Evolutionary conservation across 2,113 vertebrate species (phyloP).

Genomic region (Mus musculus): GRCm39 chr8:93868001-93868500

Average conservation of each 20-base stretch:
- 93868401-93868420: neutral
- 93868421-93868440: neutral
- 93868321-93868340: neutral
- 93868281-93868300: neutral
- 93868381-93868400: neutral
- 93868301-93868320: rapidly evolving
- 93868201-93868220: neutral
- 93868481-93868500: neutral
- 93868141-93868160: rapidly evolving
- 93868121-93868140: rapidly evolving
- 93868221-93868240: neutral
- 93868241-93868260: no score
- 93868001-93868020: slow-evolving; percentile 60
- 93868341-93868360: neutral
- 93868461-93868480: neutral
- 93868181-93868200: rapidly evolving
- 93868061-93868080: slow-evolving; percentile 47
- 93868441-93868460: neutral
- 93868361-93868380: neutral
- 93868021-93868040: slow-evolving; percentile 65
- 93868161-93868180: rapidly evolving
- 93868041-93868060: slow-evolving; percentile 46
- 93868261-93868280: neutral
- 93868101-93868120: rapidly evolving
- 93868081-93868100: neutral